These are phyloP conservation scores for Schizopygopsis malacanthus DNA, from an alignment of 2,797 vertebrate genomes.

Conservation along the genomic window DNA sequence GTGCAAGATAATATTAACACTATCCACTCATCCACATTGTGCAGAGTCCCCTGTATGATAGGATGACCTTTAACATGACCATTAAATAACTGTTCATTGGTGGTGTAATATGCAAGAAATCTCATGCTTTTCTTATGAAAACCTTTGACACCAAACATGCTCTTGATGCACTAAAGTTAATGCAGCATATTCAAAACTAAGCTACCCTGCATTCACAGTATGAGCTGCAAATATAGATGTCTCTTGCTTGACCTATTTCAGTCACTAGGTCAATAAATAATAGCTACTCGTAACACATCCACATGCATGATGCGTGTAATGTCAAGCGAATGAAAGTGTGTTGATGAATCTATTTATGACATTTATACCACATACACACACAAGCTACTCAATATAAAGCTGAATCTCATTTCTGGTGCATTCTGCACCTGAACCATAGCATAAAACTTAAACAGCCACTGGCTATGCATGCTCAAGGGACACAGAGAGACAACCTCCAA, in stretches of 20 bases:
- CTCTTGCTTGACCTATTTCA: constrained; percentile 15
- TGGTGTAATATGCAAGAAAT: background rate
- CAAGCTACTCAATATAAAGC: background rate
- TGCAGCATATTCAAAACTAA: background rate
- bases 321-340: constrained; percentile 17
- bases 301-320: background rate
- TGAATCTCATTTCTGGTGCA: constrained; percentile 15
- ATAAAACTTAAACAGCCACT: constrained; percentile 36
- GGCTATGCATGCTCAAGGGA: constrained; percentile 33
- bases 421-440: background rate
- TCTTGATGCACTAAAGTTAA: background rate
- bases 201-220: background rate
- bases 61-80: background rate
- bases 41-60: background rate
- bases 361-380: background rate
- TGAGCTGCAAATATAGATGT: background rate
- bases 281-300: background rate
- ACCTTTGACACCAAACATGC: background rate
- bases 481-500: constrained; percentile 14
- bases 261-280: constrained; percentile 25
- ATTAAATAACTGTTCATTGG: background rate
- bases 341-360: background rate
- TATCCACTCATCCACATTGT: background rate
- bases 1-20: background rate
- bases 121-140: background rate